phyloP scores from a whole-genome alignment of 2,797 vertebrate species.

The Lepus townsendii region DNA sequence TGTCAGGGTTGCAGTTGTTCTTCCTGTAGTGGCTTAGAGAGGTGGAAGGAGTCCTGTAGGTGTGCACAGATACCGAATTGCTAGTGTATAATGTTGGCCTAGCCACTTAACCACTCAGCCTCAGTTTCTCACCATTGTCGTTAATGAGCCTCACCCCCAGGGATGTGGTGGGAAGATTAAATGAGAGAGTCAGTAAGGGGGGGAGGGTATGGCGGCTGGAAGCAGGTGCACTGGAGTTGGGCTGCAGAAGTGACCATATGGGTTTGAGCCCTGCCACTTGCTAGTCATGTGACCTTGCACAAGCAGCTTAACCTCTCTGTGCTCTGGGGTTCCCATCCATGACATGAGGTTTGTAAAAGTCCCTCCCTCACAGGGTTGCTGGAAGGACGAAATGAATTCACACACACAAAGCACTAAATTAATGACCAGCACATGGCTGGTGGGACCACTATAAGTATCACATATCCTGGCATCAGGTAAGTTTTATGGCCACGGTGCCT shows the following conservation, averaged over 20 bases:
- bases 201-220: neutral
- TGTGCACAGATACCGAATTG: neutral
- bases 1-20: neutral
- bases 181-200: neutral
- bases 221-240: neutral
- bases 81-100: neutral
- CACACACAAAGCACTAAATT: neutral
- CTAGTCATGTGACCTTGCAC: neutral
- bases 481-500: neutral
- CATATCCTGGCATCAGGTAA: neutral
- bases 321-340: neutral
- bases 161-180: neutral
- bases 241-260: neutral
- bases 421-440: neutral
- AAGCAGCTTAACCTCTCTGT: neutral
- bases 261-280: neutral
- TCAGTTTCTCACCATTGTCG: neutral
- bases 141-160: neutral
- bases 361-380: neutral
- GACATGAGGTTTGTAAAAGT: neutral
- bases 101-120: neutral
- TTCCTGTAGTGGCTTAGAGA: neutral
- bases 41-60: neutral
- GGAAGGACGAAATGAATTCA: constrained; percentile 7
- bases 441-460: neutral